These are phyloP conservation scores for Sterna hirundo DNA, from an alignment of 2,113 vertebrate genomes.

Conservation along the genomic window DNA sequence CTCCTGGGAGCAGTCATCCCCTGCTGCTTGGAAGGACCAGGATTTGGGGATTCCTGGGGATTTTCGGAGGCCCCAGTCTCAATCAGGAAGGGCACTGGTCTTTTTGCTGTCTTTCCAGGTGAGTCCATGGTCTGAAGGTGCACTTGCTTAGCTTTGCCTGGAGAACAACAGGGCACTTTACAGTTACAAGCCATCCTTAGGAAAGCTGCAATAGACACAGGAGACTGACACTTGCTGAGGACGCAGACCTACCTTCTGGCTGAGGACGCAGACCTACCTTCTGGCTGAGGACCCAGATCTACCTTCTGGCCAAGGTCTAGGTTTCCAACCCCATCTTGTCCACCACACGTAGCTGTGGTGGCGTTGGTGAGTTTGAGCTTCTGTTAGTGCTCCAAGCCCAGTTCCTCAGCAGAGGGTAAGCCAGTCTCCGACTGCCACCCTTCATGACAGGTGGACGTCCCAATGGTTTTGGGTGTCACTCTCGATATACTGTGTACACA, in stretches of 20 bases:
- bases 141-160: background rate
- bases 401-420: background rate
- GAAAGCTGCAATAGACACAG: background rate
- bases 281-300: background rate
- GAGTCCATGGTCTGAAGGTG: background rate
- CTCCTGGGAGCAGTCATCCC: background rate
- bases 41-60: background rate
- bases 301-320: background rate
- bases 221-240: background rate
- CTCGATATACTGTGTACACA: rapidly evolving
- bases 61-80: background rate
- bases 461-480: background rate
- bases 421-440: background rate
- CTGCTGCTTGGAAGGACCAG: background rate
- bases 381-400: background rate
- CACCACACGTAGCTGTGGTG: background rate
- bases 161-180: background rate
- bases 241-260: too few species aligned
- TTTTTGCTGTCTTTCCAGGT: background rate
- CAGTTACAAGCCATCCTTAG: background rate
- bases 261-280: background rate
- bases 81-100: background rate
- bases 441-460: rapidly evolving
- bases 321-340: background rate
- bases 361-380: background rate